Conservation (phyloP, 2,797 vertebrate genomes). For the Anniella stebbinsi region DNA sequence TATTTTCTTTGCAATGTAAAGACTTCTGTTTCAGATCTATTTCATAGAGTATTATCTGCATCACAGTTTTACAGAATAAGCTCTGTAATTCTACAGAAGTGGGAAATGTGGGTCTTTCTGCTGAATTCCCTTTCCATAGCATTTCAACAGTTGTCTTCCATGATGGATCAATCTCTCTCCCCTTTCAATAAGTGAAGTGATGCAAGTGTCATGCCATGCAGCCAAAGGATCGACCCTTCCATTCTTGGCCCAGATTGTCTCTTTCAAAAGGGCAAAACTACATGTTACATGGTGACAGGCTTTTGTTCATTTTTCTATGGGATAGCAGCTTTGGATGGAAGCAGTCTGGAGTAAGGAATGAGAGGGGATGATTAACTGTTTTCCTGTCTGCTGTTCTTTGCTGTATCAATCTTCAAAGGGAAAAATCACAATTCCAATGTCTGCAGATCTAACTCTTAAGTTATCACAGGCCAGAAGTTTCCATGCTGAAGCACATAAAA, state of each 20-base stretch:
- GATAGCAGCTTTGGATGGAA: not conserved
- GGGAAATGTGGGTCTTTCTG: not conserved
- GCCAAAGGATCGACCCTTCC: not conserved
- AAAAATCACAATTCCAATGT: not conserved
- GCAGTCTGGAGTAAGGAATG: not conserved
- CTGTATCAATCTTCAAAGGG: not conserved
- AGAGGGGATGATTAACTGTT: not conserved
- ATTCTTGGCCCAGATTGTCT: not conserved
- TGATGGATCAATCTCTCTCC: not conserved
- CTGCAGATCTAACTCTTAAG: not conserved
- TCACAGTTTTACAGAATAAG: not conserved
- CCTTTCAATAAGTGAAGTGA: not conserved
- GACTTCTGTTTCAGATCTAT: not conserved
- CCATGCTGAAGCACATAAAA: not conserved
- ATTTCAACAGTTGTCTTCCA: not conserved
- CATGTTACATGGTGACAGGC: not conserved
- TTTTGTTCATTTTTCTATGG: not conserved
- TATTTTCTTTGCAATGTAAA: not conserved
- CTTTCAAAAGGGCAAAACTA: not conserved
- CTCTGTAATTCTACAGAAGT: not conserved
- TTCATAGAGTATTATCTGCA: too few relatives aligned
- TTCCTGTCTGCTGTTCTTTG: not conserved
- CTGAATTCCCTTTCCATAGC: not conserved
- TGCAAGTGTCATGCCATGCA: not conserved
- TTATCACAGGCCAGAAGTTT: not conserved